These are phyloP conservation scores for Actinernus sp. DNA, from an alignment of 92 coral and sea anemone genomes.

Conservation along the genomic window DNA sequence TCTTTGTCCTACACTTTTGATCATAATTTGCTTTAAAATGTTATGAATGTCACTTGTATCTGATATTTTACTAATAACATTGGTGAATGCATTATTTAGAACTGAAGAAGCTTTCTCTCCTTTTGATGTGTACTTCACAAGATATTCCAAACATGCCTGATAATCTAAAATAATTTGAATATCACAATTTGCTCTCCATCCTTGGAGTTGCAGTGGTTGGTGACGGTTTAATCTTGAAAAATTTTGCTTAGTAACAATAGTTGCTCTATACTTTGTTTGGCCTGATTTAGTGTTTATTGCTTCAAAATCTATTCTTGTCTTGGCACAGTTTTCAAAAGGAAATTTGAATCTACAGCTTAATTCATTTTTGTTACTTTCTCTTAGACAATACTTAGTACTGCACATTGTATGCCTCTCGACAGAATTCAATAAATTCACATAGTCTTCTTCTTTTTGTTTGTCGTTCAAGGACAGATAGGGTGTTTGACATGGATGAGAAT, in stretches of 20 bases:
- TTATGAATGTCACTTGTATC: slow-evolving; percentile 38
- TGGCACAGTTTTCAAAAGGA: slow-evolving; percentile 51
- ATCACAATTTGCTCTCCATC: slow-evolving; percentile 80
- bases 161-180: slow-evolving; percentile 51
- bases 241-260: slow-evolving; percentile 64
- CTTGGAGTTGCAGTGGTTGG: slow-evolving; percentile 72
- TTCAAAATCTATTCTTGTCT: slow-evolving; percentile 61
- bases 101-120: slow-evolving; percentile 60
- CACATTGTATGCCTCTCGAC: slow-evolving; percentile 63
- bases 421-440: slow-evolving; percentile 60
- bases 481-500: slow-evolving; percentile 72
- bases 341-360: slow-evolving; percentile 62
- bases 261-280: slow-evolving; percentile 49
- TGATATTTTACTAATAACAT: slow-evolving; percentile 38
- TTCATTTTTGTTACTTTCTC: slow-evolving; percentile 9
- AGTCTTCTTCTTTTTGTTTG: slow-evolving; percentile 43
- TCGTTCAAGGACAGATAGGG: slow-evolving; percentile 31
- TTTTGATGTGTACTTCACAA: slow-evolving; percentile 68
- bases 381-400: slow-evolving; percentile 65
- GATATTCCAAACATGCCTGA: slow-evolving; percentile 66
- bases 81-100: slow-evolving; percentile 64
- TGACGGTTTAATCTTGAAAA: slow-evolving; percentile 66
- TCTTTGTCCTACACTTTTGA: slow-evolving; percentile 66
- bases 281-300: slow-evolving; percentile 45
- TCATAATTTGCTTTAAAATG: slow-evolving; percentile 52